A percentile compares a stretch with the other conserved stretches of the same genome.
These are phyloP conservation scores for Acanthochromis polyacanthus DNA, from an alignment of 2,113 vertebrate species.

Conservation along the genomic window DNA sequence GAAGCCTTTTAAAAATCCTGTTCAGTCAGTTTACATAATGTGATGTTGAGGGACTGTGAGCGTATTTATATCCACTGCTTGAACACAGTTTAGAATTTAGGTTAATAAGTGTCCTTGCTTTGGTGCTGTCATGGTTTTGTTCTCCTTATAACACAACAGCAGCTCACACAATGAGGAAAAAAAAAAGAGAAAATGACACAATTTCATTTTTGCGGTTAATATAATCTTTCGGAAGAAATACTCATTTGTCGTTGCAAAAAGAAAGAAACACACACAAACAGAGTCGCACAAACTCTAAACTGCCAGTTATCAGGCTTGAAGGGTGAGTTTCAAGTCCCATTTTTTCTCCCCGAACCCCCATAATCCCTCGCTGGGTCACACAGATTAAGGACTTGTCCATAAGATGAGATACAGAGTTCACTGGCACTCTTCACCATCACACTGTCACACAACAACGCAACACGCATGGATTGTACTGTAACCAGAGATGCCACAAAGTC, in stretches of 20 bases:
- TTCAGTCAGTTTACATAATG: not conserved
- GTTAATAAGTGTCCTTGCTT: too few relatives aligned
- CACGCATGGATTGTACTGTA: not conserved
- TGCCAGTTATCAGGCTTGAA: constrained; percentile 35
- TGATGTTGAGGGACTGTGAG: not conserved
- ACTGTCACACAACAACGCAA: constrained; percentile 31
- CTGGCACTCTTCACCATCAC: constrained; percentile 66
- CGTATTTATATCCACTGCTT: too few relatives aligned
- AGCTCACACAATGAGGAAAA: not conserved
- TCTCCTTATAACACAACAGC: not conserved
- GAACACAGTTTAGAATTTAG: too few relatives aligned
- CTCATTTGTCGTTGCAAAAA: not conserved
- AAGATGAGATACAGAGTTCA: constrained; percentile 77
- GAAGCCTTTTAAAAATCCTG: too few relatives aligned
- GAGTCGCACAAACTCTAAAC: constrained; percentile 17
- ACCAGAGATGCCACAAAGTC: not conserved
- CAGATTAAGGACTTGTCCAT: constrained; percentile 81
- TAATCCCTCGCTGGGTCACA: constrained; percentile 78
- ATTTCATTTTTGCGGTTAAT: not conserved
- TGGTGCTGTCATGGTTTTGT: too few relatives aligned
- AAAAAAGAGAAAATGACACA: constrained; percentile 1
- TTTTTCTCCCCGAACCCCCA: constrained; percentile 62
- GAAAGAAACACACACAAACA: not conserved
- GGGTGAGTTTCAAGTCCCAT: constrained; percentile 51
- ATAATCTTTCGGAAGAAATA: not conserved